A percentile compares a stretch with the other conserved stretches of the same genome.
These are phyloP conservation scores for Ormia ochracea DNA, from an alignment of 2,888 invertebrate genomes.

Conservation along the genomic window DNA sequence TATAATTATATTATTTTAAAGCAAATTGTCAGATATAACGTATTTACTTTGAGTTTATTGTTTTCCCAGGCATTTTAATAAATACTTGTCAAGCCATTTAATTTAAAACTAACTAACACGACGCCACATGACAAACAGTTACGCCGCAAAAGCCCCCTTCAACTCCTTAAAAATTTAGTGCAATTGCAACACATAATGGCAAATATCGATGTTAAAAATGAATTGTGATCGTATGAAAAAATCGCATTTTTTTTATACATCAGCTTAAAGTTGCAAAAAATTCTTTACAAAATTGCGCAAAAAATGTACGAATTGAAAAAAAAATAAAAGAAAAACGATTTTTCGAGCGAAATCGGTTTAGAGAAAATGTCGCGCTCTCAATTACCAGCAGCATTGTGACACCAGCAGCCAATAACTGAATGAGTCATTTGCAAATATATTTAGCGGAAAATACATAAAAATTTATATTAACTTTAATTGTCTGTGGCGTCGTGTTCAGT, in stretches of 20 bases:
- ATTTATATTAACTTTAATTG: slow-evolving; percentile 58
- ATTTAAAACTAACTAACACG: slow-evolving; percentile 64
- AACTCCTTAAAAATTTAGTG: not conserved
- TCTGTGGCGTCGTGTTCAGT: slow-evolving; percentile 38
- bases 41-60: slow-evolving; percentile 41
- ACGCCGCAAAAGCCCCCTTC: not conserved
- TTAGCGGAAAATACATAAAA: slow-evolving; percentile 43
- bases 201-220: slow-evolving; percentile 23
- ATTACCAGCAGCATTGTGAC: slow-evolving; percentile 27
- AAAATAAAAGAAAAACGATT: slow-evolving; percentile 7
- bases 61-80: slow-evolving; percentile 70
- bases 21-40: not conserved
- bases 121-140: slow-evolving; percentile 36
- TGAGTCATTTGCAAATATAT: slow-evolving; percentile 60
- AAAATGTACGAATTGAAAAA: not conserved
- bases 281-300: slow-evolving; percentile 14
- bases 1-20: too few relatives aligned
- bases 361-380: slow-evolving; percentile 27
- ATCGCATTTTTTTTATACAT: slow-evolving; percentile 38
- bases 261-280: slow-evolving; percentile 36
- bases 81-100: slow-evolving; percentile 67
- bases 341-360: slow-evolving; percentile 16
- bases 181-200: not conserved
- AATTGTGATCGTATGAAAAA: slow-evolving; percentile 36
- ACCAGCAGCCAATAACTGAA: slow-evolving; percentile 51